Base-by-base conservation (phyloP, 2,113 vertebrate species). In the Dendrocopos noguchii region DNA sequence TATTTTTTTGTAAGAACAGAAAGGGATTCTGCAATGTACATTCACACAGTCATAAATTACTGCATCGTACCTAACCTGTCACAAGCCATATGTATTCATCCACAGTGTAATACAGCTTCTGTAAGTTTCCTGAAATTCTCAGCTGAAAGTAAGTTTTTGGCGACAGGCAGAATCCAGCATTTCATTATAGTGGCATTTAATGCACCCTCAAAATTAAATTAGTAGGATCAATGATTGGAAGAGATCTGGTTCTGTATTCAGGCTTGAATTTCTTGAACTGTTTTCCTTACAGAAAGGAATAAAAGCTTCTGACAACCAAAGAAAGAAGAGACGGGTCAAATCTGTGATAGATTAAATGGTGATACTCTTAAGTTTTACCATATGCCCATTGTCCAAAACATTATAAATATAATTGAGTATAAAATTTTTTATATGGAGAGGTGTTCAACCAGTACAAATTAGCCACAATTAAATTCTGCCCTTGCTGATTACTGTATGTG, bases 381-480 rank as follows among this genome's bases (percentile, higher is more conserved):
- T 83, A 87, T 88, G 91, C 64, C 84, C 53, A 88, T 91, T 87
- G 81, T 80, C 68, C 53, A 85, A 79, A 94, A 91, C 47, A 94
- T 72, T 87, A 90, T 66, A 89, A 80, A 94, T 87, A 93, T 64
- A 89, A 95, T 39, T 94, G 84, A 82, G 74, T 75, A 74, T 39
- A 91, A 83, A 89, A 53, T 77, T 53, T 93, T 85, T 91, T 71
- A 91, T 83, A 65, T 6, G 2, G 65, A 89, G 75, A 86, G 68
- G 81, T 94, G 84, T 92, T 96, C 87, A 96, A 94, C 81, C 82
- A 91, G 65, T 72, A 91, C 79, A 96, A 96, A 96, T 91, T 87
- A 93, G 61, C 42, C 9, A 27, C 91, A 95, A 94, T 95, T 95
- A 95, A 95, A 94, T 94, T 50, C 53, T 89, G 47, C 44, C 68